These are phyloP conservation scores for Zaprionus nigranus DNA, from an alignment of 1,140 invertebrate genomes.

Conservation along the genomic window DNA sequence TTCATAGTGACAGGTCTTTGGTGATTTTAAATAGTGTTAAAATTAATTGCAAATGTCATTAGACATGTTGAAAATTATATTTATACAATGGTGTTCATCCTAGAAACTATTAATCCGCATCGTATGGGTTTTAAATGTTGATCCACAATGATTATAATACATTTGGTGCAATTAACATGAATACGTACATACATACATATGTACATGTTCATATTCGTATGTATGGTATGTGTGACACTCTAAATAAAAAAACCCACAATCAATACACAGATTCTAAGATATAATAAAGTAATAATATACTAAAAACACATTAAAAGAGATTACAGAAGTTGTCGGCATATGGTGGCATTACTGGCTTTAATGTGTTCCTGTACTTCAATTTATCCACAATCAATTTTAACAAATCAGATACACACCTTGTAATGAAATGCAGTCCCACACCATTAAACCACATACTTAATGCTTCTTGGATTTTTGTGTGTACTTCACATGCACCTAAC, in stretches of 20 bases:
- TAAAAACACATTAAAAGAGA: too few species aligned
- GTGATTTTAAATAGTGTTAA: not conserved
- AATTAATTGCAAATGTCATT: not conserved
- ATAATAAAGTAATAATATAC: not conserved
- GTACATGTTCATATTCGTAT: not conserved
- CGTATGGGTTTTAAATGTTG: not conserved
- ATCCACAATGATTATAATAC: not conserved
- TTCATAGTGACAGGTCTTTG: not conserved
- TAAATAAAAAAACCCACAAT: slow-evolving; percentile 3
- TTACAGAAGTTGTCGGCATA: not conserved
- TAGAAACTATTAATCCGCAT: not conserved
- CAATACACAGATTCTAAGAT: not conserved
- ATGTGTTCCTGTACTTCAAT: not conserved
- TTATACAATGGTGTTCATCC: not conserved
- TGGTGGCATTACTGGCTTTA: not conserved
- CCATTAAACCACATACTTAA: too few species aligned
- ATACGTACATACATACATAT: slow-evolving; percentile 17
- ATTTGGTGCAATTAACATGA: not conserved
- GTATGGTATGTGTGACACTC: not conserved
- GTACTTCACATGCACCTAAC: too few species aligned
- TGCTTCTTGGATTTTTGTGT: too few species aligned
- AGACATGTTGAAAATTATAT: not conserved
- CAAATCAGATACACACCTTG: slow-evolving; percentile 1
- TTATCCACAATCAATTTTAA: not conserved
- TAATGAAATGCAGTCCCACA: not conserved